Evolutionary conservation across 2,113 vertebrate genomes (phyloP).

Genomic region (Actenoides hombroni): DNA sequence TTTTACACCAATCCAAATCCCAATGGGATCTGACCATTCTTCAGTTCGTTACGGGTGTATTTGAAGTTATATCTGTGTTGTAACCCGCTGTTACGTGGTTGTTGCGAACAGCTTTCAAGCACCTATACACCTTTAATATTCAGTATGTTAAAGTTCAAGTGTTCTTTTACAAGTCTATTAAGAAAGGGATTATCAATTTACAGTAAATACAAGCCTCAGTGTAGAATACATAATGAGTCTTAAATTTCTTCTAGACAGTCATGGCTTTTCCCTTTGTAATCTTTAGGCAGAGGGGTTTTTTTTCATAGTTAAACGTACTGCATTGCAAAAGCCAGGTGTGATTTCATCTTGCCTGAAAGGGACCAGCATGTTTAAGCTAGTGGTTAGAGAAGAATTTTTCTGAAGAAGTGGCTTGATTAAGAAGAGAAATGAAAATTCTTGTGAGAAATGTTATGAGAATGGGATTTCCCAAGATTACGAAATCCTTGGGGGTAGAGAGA

Average conservation of each 20-base stretch:
- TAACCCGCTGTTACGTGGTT: not conserved
- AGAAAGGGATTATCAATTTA: not conserved
- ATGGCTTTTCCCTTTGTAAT: not conserved
- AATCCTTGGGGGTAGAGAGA: not conserved
- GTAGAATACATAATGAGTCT: not conserved
- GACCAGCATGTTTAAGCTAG: not conserved
- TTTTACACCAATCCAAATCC: not conserved
- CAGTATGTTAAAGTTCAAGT: not conserved
- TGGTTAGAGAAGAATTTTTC: not conserved
- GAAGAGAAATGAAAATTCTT: not conserved
- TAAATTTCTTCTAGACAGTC: not conserved
- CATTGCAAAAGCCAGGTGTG: not conserved
- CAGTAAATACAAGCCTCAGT: not conserved
- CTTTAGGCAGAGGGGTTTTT: not conserved
- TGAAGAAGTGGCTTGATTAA: not conserved
- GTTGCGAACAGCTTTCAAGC: not conserved
- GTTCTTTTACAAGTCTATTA: not conserved
- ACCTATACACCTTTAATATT: fast-evolving
- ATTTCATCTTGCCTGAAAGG: not conserved
- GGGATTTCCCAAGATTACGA: not conserved
- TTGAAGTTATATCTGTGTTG: not conserved
- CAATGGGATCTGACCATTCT: not conserved
- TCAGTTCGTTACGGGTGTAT: not conserved
- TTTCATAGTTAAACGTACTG: not conserved
- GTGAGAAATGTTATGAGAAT: not conserved